phyloP scores from a whole-genome alignment of 2,888 invertebrate species.

The Lysandra bellargus region DNA sequence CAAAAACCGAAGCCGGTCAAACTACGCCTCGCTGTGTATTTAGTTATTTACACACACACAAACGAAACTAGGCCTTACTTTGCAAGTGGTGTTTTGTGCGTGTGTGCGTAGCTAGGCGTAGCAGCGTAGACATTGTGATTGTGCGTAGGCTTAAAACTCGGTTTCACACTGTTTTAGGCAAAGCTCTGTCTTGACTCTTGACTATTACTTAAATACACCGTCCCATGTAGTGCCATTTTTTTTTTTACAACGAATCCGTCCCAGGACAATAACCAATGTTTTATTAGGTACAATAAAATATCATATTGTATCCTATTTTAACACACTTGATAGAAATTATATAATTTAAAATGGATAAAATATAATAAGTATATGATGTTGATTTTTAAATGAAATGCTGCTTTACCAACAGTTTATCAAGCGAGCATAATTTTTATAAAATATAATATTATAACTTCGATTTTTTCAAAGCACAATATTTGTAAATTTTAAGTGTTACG shows the following conservation, averaged over 20 bases:
- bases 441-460: background rate
- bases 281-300: background rate
- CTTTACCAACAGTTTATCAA: background rate
- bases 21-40: no score
- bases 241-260: constrained; percentile 66
- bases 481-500: background rate
- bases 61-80: no score
- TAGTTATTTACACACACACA: no score
- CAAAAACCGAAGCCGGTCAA: no score
- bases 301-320: background rate
- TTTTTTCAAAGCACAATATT: background rate
- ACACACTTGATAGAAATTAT: background rate
- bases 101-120: no score
- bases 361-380: background rate
- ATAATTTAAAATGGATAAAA: background rate
- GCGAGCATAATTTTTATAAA: background rate
- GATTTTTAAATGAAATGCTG: background rate
- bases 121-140: no score
- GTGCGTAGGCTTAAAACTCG: no score
- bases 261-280: constrained; percentile 35
- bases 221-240: constrained; percentile 11
- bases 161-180: no score
- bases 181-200: background rate
- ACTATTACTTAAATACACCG: constrained; percentile 1
- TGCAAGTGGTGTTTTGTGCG: no score